A percentile compares a stretch with the other conserved stretches of the same genome.
Evolutionary conservation across 2,113 vertebrate genomes (phyloP).

Genomic region (Poeciliopsis prolifica): DNA sequence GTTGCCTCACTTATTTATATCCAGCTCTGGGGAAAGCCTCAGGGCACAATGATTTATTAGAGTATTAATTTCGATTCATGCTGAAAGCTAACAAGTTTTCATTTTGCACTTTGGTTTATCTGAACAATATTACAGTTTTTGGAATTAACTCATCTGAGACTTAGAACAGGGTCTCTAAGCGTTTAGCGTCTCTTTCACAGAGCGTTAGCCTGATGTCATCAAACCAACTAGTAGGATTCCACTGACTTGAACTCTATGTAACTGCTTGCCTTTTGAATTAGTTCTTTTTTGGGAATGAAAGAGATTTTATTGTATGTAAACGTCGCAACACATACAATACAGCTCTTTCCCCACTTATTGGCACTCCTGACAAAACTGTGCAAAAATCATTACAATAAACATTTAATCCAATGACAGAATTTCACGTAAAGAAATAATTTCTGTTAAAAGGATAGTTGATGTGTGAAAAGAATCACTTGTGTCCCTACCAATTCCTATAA

Average conservation of each 20-base stretch:
- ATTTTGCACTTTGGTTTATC: conserved; percentile 25
- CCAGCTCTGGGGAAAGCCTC: conserved; percentile 47
- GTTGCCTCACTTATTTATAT: conserved; percentile 38
- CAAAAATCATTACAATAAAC: background rate
- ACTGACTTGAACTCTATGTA: conserved; percentile 8
- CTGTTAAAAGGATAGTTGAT: background rate
- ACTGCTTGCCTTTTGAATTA: background rate
- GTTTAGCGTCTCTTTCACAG: conserved; percentile 32
- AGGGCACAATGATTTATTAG: conserved; percentile 55
- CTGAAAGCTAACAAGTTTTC: conserved; percentile 37
- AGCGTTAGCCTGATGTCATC: conserved; percentile 51
- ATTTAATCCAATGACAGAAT: background rate
- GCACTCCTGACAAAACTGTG: background rate
- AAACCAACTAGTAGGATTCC: conserved; percentile 28
- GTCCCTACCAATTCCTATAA: too few relatives aligned
- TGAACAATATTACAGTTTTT: conserved; percentile 12
- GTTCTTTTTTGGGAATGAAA: conserved; percentile 24
- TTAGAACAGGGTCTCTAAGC: conserved; percentile 20
- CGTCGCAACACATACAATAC: background rate
- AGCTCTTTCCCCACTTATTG: background rate
- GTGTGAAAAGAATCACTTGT: too few relatives aligned
- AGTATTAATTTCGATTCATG: conserved; percentile 50
- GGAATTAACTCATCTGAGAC: conserved; percentile 32
- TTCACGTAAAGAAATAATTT: background rate
- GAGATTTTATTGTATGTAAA: conserved; percentile 21